Percentiles rank a stretch among this genome's conserved stretches.
Evolutionary conservation across 2,113 vertebrate genomes (phyloP).

Genomic region (Axis porcinus): DNA sequence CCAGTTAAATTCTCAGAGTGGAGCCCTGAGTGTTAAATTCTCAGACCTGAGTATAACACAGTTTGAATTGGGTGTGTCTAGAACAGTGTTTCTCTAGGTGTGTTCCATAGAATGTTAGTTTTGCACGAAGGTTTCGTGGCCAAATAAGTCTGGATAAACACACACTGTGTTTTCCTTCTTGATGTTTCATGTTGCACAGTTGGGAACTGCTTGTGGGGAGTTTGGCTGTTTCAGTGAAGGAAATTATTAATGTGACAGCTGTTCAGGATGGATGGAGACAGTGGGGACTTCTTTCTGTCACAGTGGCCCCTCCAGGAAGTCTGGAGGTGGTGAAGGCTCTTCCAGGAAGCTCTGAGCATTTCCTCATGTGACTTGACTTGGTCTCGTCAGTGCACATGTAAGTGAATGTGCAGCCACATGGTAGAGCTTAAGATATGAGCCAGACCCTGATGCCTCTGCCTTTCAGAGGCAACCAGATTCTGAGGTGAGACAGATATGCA

Average conservation of each 20-base stretch:
- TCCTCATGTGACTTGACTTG: no score
- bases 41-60: background rate
- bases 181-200: background rate
- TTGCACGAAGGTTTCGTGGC: background rate
- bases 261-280: background rate
- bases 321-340: no score
- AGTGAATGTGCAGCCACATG: accelerated
- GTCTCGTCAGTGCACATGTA: accelerated
- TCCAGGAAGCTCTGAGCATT: no score
- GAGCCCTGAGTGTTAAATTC: background rate
- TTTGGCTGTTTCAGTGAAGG: background rate
- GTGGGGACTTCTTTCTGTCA: no score
- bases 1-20: background rate
- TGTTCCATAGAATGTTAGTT: background rate
- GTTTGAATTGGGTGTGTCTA: background rate
- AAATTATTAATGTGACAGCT: background rate
- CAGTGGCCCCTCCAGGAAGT: no score
- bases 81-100: background rate
- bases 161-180: background rate
- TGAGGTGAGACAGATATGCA: no score
- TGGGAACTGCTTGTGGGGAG: background rate
- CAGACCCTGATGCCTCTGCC: background rate
- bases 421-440: no score
- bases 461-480: background rate
- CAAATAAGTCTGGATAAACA: no score